Conservation (phyloP, 2,797 vertebrate genomes). For the Arctocebus calabarensis region DNA sequence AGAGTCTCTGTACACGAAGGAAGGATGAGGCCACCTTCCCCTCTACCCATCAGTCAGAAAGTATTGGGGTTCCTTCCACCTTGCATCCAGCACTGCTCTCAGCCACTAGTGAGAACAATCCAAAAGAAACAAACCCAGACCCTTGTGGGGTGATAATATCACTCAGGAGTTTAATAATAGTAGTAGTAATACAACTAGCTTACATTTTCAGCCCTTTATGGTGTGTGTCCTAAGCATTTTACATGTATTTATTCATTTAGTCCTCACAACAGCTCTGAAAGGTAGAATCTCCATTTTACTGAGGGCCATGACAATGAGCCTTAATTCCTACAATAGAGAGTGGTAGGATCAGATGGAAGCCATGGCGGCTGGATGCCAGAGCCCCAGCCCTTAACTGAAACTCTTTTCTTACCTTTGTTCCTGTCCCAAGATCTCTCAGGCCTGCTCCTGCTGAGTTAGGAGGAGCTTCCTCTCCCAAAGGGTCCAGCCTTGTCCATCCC, state of each 20-base stretch:
- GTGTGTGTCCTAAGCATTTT: neutral
- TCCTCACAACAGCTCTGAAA: neutral
- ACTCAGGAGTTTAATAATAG: neutral
- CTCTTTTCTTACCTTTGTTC: neutral
- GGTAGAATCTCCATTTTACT: neutral
- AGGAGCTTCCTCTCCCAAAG: neutral
- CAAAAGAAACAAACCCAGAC: neutral
- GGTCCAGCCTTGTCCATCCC: neutral
- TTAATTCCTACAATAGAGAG: neutral
- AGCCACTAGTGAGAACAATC: neutral
- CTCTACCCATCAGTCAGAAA: neutral
- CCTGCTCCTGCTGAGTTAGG: neutral
- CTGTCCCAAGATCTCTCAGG: neutral
- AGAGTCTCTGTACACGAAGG: neutral
- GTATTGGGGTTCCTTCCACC: neutral
- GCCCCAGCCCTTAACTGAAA: neutral
- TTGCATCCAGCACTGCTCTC: neutral
- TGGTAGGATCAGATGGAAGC: neutral
- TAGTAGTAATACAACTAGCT: neutral
- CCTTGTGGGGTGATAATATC: neutral
- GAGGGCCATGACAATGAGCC: neutral
- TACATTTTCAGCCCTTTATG: neutral
- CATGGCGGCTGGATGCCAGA: neutral
- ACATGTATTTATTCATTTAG: slow-evolving; percentile 19
- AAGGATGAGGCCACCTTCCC: neutral